phyloP scores from a whole-genome alignment of 2,113 vertebrate species.

The Connochaetes taurinus region DNA sequence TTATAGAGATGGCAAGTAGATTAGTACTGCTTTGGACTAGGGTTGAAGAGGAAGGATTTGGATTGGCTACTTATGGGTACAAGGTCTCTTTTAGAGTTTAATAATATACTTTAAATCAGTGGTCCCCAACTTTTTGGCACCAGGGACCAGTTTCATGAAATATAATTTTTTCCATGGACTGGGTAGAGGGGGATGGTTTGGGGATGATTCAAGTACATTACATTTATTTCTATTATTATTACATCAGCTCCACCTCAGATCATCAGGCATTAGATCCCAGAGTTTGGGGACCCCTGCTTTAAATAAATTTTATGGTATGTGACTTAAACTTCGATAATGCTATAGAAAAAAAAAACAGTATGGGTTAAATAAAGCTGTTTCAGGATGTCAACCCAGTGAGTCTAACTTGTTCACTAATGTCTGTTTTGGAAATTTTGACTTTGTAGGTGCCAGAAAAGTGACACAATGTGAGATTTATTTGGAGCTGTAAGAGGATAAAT shows the following conservation, averaged over 20 bases:
- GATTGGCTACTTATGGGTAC: neutral
- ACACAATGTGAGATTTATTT: neutral
- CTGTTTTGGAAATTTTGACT: neutral
- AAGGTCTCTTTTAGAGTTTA: neutral
- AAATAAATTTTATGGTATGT: neutral
- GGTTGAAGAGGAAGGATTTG: neutral
- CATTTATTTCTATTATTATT: neutral
- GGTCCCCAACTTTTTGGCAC: neutral
- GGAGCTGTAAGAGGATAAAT: neutral
- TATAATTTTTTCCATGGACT: neutral
- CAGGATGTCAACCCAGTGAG: neutral
- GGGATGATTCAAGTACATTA: neutral
- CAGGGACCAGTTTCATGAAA: neutral
- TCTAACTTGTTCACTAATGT: neutral
- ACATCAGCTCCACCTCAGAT: neutral
- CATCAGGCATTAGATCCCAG: neutral
- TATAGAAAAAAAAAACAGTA: neutral
- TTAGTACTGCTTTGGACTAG: neutral
- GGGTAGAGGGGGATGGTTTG: neutral
- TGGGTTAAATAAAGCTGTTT: constrained; percentile 39
- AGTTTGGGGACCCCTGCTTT: neutral
- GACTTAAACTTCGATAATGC: neutral
- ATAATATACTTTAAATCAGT: neutral
- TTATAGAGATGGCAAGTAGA: neutral
- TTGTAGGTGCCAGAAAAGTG: neutral